Base-by-base conservation (phyloP, 1,140 invertebrate genomes). In the Caerostris extrusa region DNA sequence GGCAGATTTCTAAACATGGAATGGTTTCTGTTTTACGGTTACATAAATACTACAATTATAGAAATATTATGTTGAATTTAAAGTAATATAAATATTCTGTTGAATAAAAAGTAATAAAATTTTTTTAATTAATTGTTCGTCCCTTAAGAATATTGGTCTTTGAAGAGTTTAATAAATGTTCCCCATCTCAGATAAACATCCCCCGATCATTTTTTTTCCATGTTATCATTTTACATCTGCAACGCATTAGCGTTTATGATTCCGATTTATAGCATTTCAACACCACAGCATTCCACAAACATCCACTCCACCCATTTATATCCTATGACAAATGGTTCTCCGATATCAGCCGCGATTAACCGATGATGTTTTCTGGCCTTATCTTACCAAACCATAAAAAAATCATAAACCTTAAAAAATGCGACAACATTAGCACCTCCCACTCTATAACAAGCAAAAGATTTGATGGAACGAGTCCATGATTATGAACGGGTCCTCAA, bases 391-490 rank as follows among this genome's bases (percentile, higher is more conserved):
- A 8, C 57, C 55, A 85, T 58, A 67, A 85, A 85, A 58, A 57
- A 85, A 60, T 56, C 83, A 85, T 85, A 85, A 85, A 85, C 55
- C 83, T 85, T 85, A 58, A 85, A 67, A 85, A 85, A 85, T 85
- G 56, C 57, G 83, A 85, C 83, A 85, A 60, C 83, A 85, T 85
- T 85, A 85, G 83, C 83, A 60, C 83, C 14, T 85, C 83, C 83
- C 83, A 85, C 83, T 85, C 19, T 5, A 34, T 34, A 19, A n/a
- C n/a, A 34, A 12, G 71, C 82, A 12, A 67, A 56, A 57, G 82
- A 85, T 34, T 34, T 2, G 8, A 7, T 55, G 57, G 17, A 58
- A 19, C 83, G 83, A 14, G 19, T 85, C 83, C 83, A 58, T 34
- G 83, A 85, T 85, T 57, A n/a, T 56, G 83, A 3, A n/a, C 53